Percentiles rank a stretch among this genome's conserved stretches.
These are phyloP conservation scores for Okamejei kenojei DNA, from an alignment of 2,797 vertebrate species.

Conservation along the genomic window DNA sequence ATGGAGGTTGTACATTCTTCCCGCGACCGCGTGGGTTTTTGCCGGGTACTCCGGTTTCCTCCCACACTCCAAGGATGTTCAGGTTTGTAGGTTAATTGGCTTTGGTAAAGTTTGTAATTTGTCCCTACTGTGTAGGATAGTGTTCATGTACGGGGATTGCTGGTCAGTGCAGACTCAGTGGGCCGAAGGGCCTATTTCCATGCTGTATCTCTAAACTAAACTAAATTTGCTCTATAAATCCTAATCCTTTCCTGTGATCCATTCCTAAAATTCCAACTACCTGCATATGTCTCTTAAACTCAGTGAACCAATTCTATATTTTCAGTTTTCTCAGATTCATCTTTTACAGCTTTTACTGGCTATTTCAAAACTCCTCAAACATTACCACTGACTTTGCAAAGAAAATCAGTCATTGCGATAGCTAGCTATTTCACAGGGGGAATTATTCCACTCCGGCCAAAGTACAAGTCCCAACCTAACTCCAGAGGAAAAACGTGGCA, in stretches of 20 bases:
- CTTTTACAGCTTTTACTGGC: not conserved
- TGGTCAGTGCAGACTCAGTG: too few relatives aligned
- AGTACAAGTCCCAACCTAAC: not conserved
- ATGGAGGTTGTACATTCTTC: too few relatives aligned
- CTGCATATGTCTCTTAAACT: not conserved
- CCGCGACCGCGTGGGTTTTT: too few relatives aligned
- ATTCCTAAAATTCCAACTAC: not conserved
- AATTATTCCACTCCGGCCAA: not conserved
- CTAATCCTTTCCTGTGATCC: not conserved
- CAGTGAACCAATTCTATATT: not conserved
- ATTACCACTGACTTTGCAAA: not conserved
- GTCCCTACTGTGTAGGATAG: too few relatives aligned
- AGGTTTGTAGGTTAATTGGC: too few relatives aligned
- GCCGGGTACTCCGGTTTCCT: too few relatives aligned
- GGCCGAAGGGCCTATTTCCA: too few relatives aligned
- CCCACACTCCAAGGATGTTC: too few relatives aligned
- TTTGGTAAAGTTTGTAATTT: too few relatives aligned
- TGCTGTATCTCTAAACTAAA: too few relatives aligned
- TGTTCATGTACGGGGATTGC: too few relatives aligned
- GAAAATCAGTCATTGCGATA: not conserved
- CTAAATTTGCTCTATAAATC: not conserved
- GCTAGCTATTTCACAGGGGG: not conserved
- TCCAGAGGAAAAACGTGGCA: not conserved
- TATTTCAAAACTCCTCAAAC: too few relatives aligned
- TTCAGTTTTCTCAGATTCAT: not conserved